Percentiles rank a stretch among this genome's conserved stretches.
phyloP scores from a whole-genome alignment of 1,140 invertebrate species.

The Archegozetes longisetosus region DNA sequence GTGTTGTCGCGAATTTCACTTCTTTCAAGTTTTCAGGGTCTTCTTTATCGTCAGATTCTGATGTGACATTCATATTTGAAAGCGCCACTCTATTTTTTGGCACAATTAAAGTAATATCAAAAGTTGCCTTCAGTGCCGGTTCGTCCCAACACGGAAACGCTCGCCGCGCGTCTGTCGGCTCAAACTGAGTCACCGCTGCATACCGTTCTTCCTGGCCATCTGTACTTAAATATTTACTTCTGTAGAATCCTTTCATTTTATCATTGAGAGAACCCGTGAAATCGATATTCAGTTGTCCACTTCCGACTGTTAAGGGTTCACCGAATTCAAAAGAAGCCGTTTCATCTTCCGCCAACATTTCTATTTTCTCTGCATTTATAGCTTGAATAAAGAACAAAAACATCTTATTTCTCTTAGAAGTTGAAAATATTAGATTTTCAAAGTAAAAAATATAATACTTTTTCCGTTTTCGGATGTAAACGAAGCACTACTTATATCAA shows the following conservation, averaged over 20 bases:
- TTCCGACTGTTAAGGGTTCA: constrained; percentile 36
- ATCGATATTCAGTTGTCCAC: constrained; percentile 25
- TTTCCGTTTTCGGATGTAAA: not conserved
- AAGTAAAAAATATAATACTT: no score
- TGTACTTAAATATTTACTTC: constrained; percentile 57
- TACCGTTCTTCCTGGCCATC: constrained; percentile 52
- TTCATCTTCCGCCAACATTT: constrained; percentile 43
- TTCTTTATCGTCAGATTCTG: constrained; percentile 25
- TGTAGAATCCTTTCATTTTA: constrained; percentile 86
- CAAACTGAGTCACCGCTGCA: constrained; percentile 81
- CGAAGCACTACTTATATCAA: constrained; percentile 4
- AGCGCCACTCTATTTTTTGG: constrained; percentile 51
- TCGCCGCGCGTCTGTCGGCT: constrained; percentile 69
- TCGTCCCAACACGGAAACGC: constrained; percentile 98
- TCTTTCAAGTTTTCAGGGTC: constrained; percentile 37
- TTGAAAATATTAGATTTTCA: no score
- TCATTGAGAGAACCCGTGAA: constrained; percentile 77
- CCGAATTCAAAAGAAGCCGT: constrained; percentile 44
- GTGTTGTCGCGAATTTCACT: constrained; percentile 63
- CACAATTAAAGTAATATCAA: constrained; percentile 70
- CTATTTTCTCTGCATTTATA: constrained; percentile 48
- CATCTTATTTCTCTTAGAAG: not conserved
- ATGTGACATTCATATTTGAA: constrained; percentile 67
- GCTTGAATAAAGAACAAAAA: not conserved
- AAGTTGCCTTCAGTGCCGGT: constrained; percentile 83